Conservation (phyloP, 2,797 vertebrate genomes). For the Cynopterus sphinx region DNA sequence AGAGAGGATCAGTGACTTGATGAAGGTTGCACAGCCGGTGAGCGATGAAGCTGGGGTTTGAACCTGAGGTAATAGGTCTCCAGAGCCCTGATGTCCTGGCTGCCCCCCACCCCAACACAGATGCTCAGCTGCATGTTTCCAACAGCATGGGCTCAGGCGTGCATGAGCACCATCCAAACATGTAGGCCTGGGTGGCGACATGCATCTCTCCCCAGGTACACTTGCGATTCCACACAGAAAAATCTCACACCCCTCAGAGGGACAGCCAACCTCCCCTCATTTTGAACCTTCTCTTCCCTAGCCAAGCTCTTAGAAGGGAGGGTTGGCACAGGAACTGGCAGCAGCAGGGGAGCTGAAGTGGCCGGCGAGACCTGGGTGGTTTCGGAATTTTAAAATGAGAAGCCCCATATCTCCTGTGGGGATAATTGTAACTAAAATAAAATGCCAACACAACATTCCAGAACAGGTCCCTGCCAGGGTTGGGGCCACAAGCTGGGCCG, state of each 20-base stretch:
- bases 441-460: constrained; percentile 78
- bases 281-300: background rate
- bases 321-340: constrained; percentile 22
- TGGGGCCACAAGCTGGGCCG: constrained; percentile 73
- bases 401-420: background rate
- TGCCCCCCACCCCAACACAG: background rate
- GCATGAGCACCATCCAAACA: constrained; percentile 17
- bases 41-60: background rate
- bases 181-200: background rate
- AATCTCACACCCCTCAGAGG: background rate
- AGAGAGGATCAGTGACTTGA: background rate
- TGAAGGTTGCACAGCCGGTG: background rate
- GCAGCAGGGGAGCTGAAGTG: constrained; percentile 45
- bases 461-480: constrained; percentile 66
- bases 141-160: constrained; percentile 10
- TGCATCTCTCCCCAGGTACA: background rate
- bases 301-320: constrained; percentile 17
- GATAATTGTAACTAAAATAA: background rate
- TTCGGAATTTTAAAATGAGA: constrained; percentile 75
- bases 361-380: constrained; percentile 69
- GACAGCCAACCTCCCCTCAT: background rate
- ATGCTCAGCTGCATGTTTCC: background rate
- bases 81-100: background rate
- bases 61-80: background rate
- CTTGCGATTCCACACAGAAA: background rate